Base-by-base conservation (phyloP, 1,140 invertebrate genomes). In the Drosophila mojavensis region DNA sequence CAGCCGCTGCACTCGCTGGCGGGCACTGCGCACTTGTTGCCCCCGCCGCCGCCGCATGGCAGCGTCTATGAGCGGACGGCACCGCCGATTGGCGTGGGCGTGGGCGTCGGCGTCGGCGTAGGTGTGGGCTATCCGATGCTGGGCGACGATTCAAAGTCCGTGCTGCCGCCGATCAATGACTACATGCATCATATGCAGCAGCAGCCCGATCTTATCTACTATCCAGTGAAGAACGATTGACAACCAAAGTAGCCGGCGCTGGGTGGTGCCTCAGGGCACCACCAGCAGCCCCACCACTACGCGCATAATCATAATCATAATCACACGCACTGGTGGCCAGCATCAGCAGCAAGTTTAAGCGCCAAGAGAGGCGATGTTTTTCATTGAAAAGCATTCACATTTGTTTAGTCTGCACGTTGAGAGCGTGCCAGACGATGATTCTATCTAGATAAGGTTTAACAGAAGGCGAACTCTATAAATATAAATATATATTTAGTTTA, bases 151-250 rank as follows among this genome's bases (percentile, higher is more conserved):
- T 53, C 75, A 0, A 92, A 92, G 66, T 69, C 80, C 4, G 78
- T 92, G 43, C 65, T 92, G 61, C 91, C 91, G 7, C 91, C 91
- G 3, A 92, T 92, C 45, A 91, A 85, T 70, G 91, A 92, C 58
- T 89, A 89, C 28, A 89, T 92, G 91, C 91, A 92, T 78, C 91
- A 92, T 63, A 78, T 89, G 79, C 91, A 88, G 26, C 90, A 92
- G 43, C 90, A 91, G 63, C 74, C 84, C 24, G 91, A 92, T 70
- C 55, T 91, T 55, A 81, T 92, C 58, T 92, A 92, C 55, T 92
- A 92, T 79, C 90, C 91, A 79, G 91, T 92, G 71, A 92, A 92
- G 59, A 92, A 92, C 64, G 91, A 92, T 83, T 92, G 90, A 91
- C 90, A 91, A 78, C 75, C 85, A 76, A 89, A 88, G 79, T 84